Conservation (phyloP, 2,888 invertebrate genomes). For the Chrysomela aeneicollis region DNA sequence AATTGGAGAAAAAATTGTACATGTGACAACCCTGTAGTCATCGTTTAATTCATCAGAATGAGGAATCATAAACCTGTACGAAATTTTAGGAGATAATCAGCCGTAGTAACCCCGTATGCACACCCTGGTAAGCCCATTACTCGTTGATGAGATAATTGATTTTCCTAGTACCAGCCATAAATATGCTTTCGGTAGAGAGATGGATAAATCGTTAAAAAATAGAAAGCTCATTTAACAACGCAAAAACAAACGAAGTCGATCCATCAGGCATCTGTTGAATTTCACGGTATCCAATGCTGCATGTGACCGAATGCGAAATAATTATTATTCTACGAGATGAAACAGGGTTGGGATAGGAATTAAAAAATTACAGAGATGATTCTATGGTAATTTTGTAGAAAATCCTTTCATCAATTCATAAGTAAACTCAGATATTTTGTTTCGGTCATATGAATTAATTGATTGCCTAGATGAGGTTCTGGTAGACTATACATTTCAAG, state of each 20-base stretch:
- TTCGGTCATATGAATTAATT: no score
- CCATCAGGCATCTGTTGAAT: slow-evolving; percentile 10
- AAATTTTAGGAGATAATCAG: no score
- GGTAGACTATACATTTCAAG: no score
- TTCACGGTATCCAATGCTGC: neutral
- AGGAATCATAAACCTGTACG: no score
- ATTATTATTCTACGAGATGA: neutral
- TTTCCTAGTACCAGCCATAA: neutral
- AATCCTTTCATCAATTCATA: no score
- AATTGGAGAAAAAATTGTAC: no score
- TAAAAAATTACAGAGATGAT: neutral
- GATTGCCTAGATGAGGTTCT: no score
- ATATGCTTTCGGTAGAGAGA: neutral
- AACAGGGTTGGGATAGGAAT: neutral
- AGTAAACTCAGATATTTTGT: no score
- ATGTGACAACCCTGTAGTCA: no score
- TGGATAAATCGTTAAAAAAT: neutral
- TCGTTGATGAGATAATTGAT: neutral
- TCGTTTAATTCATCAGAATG: no score
- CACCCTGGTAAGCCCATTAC: neutral
- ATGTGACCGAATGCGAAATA: neutral
- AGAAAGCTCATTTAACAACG: neutral
- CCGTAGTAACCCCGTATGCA: slow-evolving; percentile 2
- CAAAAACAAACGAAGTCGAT: slow-evolving; percentile 12
- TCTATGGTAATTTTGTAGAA: neutral